Evolutionary conservation across 2,797 vertebrate genomes (phyloP).

Genomic region (Sebastes taczanowskii): DNA sequence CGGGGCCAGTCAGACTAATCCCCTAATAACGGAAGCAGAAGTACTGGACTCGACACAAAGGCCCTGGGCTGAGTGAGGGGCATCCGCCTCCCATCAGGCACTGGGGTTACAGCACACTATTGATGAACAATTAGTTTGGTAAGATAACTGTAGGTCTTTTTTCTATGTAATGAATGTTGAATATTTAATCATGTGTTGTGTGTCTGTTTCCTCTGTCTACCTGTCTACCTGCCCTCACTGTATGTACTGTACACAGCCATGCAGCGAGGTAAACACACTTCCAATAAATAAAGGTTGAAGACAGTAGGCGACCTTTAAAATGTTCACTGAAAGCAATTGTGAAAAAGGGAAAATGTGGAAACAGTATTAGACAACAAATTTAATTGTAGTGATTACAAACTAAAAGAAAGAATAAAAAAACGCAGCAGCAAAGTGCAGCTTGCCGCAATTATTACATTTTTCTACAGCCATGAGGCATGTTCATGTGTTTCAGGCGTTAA

Average conservation of each 20-base stretch:
- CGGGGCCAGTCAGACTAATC: conserved; percentile 55
- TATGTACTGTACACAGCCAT: not conserved
- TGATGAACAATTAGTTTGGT: conserved; percentile 10
- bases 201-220: not conserved
- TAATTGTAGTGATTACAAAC: not conserved
- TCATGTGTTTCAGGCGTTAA: not conserved
- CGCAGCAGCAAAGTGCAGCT: not conserved
- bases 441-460: too few relatives aligned
- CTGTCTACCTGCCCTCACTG: not conserved
- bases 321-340: not conserved
- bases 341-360: not conserved
- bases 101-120: conserved; percentile 35
- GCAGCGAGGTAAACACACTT: not conserved
- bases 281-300: not conserved
- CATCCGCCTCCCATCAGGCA: conserved; percentile 14
- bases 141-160: conserved; percentile 14
- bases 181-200: conserved; percentile 29
- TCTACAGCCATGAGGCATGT: too few relatives aligned
- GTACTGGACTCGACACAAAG: conserved; percentile 45
- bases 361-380: not conserved
- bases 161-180: conserved; percentile 9
- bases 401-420: not conserved
- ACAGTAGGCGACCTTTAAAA: not conserved
- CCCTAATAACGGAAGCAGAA: conserved; percentile 54
- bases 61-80: conserved; percentile 24